Conservation (phyloP, 1,140 invertebrate species). For the Drosophila athabasca region DNA sequence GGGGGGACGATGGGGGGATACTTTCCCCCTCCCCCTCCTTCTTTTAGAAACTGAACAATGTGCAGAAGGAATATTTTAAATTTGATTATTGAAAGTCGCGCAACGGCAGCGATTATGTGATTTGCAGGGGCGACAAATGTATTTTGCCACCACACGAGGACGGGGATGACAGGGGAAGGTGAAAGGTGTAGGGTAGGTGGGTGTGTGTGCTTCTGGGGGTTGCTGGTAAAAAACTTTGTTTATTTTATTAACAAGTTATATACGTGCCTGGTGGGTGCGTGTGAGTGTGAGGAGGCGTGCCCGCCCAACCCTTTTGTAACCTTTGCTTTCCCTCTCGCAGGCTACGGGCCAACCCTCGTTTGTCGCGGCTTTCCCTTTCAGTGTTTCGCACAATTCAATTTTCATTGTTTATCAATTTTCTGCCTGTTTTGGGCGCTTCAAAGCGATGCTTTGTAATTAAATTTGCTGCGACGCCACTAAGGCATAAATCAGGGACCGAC, state of each 20-base stretch:
- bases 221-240: conserved; percentile 68
- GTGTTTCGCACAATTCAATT: conserved; percentile 63
- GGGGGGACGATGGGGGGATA: not conserved
- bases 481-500: conserved; percentile 68
- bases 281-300: not conserved
- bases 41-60: conserved; percentile 39
- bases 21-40: not conserved
- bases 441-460: conserved; percentile 76
- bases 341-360: conserved; percentile 56
- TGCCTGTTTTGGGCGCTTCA: conserved; percentile 77
- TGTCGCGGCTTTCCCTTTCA: conserved; percentile 34
- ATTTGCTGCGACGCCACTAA: conserved; percentile 75
- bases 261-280: conserved; percentile 18
- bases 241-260: conserved; percentile 78
- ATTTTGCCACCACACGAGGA: conserved; percentile 47
- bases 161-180: not conserved
- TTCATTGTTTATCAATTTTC: conserved; percentile 83
- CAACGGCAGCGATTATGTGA: conserved; percentile 67
- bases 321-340: conserved; percentile 38
- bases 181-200: too few relatives aligned
- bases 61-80: conserved; percentile 70
- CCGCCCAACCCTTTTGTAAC: conserved; percentile 56
- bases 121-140: conserved; percentile 67
- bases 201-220: conserved; percentile 44
- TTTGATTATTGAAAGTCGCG: conserved; percentile 73